Base-by-base conservation (phyloP, 2,113 vertebrate genomes). In the Cottus gobio region DNA sequence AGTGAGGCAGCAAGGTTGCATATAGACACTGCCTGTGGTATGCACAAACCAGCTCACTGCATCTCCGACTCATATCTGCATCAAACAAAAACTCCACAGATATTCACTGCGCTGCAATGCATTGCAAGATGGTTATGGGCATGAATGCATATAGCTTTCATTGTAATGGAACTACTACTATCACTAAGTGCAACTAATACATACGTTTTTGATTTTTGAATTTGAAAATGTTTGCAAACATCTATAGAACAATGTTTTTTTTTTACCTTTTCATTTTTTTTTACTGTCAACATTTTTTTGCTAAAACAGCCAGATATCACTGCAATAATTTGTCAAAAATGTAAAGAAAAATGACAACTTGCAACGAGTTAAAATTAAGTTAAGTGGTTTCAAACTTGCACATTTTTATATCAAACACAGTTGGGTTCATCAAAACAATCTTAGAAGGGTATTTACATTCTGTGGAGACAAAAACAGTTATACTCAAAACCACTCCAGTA, bases 31-130 rank as follows among this genome's bases (percentile, higher is more conserved):
- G 85, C 82, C 80, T 78, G 81, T 78, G 72, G 79, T 80, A 71
- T 86, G 79, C 80, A 77, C 85, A 90, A 83, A 83, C 80, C 77
- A 87, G 69, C 82, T 81, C 24, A 68, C 80, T 79, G 86, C 85
- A 81, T 86, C 72, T 69, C 80, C 57, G 50, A 62, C 71, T 77
- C 73, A 69, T 71, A 71, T 77, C 83, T 82, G 83, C 83, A 83
- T 89, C 87, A 82, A 73, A 90, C 85, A 82, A 82, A 81, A 86
- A 88, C 80, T 82, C 84, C 88, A 92, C 90, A 91, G 91, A 95
- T 94, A 93, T 89, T 90, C 93, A 94, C 91, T 91, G 87, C 80
- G 88, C 93, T 93, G 93, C 91, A 85, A 85, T 86, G 88, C 76
- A 80, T 89, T 67, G 80, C 68, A 86, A 80, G 57, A 84, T 82